A percentile compares a stretch with the other conserved stretches of the same genome.
phyloP scores from a whole-genome alignment of 2,888 invertebrate species.

The Blastobasis adustella region DNA sequence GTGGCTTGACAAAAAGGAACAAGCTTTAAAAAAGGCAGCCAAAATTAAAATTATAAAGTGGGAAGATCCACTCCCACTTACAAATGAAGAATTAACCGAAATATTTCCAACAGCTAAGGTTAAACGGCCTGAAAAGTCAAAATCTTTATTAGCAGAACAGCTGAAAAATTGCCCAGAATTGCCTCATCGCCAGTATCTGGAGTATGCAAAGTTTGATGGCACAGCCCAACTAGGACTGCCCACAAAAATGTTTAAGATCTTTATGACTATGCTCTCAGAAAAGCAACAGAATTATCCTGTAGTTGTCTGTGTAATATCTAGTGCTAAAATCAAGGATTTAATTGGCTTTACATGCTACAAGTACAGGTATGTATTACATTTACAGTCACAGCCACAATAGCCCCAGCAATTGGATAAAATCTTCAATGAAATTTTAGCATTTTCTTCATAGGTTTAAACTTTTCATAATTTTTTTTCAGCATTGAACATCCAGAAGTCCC shows the following conservation, averaged over 20 bases:
- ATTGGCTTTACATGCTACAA: conserved; percentile 95
- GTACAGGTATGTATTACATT: conserved; percentile 69
- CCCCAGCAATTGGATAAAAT: neutral
- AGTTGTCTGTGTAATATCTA: conserved; percentile 85
- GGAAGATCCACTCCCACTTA: conserved; percentile 71
- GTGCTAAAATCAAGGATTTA: conserved; percentile 91
- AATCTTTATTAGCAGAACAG: conserved; percentile 83
- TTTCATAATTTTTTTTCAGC: conserved; percentile 40
- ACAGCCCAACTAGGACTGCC: conserved; percentile 86
- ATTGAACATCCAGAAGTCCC: conserved; percentile 77
- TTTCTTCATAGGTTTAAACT: neutral
- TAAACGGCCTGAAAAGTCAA: conserved; percentile 39
- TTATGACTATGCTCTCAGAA: conserved; percentile 89
- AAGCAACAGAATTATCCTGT: conserved; percentile 89
- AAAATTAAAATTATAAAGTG: conserved; percentile 85
- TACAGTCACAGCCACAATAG: neutral
- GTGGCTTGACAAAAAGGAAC: conserved; percentile 90
- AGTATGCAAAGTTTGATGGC: conserved; percentile 94
- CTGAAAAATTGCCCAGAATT: conserved; percentile 84
- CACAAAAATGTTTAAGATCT: conserved; percentile 91
- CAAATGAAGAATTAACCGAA: conserved; percentile 75
- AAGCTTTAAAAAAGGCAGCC: conserved; percentile 85
- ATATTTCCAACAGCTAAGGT: conserved; percentile 70
- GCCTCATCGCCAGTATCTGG: conserved; percentile 90
- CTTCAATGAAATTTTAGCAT: neutral